phyloP scores from a whole-genome alignment of 2,113 vertebrate species.

The Ailurus styani region DNA sequence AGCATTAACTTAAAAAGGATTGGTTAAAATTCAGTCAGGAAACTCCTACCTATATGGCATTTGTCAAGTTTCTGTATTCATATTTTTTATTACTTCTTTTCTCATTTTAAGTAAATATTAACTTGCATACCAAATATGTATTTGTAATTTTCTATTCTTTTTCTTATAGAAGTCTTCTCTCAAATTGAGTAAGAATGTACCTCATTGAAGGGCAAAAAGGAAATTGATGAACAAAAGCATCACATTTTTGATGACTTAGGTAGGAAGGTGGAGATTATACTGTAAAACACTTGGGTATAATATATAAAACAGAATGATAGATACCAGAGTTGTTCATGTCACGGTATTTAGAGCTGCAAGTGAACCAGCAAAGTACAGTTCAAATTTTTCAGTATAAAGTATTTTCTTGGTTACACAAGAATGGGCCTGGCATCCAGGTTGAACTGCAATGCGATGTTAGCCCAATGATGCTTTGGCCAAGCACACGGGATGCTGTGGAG shows the following conservation, averaged over 20 bases:
- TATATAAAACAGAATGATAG: neutral
- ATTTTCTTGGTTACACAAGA: neutral
- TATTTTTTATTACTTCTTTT: neutral
- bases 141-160: neutral
- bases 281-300: neutral
- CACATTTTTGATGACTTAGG: neutral
- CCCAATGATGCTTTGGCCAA: neutral
- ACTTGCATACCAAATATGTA: neutral
- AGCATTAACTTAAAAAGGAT: neutral
- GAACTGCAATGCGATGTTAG: neutral
- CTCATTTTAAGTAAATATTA: neutral
- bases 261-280: neutral
- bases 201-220: neutral
- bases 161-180: neutral
- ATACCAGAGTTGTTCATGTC: neutral
- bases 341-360: neutral
- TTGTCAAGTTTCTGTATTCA: neutral
- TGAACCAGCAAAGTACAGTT: neutral
- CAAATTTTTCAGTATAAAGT: neutral
- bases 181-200: neutral
- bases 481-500: too few relatives aligned
- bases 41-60: neutral
- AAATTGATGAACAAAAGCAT: neutral
- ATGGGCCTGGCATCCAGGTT: neutral
- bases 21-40: neutral